Evolutionary conservation across 2,888 invertebrate species (phyloP).

Genomic region (Cerastis leucographa): DNA sequence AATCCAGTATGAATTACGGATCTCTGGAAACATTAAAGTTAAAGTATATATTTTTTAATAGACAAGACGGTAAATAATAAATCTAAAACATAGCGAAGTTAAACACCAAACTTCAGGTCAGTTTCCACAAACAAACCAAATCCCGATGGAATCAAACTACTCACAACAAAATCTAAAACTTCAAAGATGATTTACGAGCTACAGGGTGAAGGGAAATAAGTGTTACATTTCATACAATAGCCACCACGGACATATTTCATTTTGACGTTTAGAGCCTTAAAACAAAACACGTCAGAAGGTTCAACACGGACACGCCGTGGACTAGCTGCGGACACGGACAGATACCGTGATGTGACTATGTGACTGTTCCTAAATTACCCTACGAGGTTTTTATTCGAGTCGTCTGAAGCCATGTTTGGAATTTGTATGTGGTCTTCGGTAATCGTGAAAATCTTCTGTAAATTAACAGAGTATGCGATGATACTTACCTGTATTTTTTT

Average conservation of each 20-base stretch:
- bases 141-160: slow-evolving; percentile 43
- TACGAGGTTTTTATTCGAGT: no score
- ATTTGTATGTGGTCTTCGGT: no score
- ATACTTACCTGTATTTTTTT: no score
- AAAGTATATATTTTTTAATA: background rate
- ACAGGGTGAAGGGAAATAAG: slow-evolving; percentile 54
- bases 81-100: background rate
- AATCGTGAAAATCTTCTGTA: no score
- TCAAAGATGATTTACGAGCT: slow-evolving; percentile 70
- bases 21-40: background rate
- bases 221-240: slow-evolving; percentile 69
- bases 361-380: no score
- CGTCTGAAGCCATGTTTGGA: no score
- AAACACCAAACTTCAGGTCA: slow-evolving; percentile 17
- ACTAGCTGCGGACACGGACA: no score
- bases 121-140: slow-evolving; percentile 37
- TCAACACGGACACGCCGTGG: no score
- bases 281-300: slow-evolving; percentile 34
- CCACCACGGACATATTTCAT: slow-evolving; percentile 63
- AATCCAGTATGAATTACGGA: background rate
- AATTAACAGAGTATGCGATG: no score
- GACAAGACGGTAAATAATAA: background rate
- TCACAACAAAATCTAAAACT: slow-evolving; percentile 58
- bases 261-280: slow-evolving; percentile 56
- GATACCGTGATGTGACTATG: no score